Base-by-base conservation (phyloP, 2,797 vertebrate genomes). In the Neostethus bicornis region DNA sequence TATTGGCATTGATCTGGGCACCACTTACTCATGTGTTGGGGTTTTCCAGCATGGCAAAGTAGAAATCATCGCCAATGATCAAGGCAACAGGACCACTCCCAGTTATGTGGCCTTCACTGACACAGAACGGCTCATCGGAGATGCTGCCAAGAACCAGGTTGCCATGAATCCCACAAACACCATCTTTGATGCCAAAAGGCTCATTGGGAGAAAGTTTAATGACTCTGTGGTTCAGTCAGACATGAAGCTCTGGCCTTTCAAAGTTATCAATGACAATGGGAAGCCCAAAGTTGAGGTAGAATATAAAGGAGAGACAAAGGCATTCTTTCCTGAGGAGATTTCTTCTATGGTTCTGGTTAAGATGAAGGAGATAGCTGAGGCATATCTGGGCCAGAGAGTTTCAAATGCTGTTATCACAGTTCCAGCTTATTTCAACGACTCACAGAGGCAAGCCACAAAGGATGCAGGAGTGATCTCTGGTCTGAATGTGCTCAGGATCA, bases 181-280 rank as follows among this genome's bases (percentile, higher is more conserved):
- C n/a, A 82, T 96, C 73, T 97, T 97, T 1, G 95, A 97, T 4
- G 95, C 95, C 73, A 98, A 97, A 50, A 84, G 95, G 3, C 92
- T 97, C 54, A 98, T 97, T 0, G 94, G 95, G 24, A 93, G 95
- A 49, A 96, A 93, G 68, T 96, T 92, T 0, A 91, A 90, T 0
- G 94, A 97, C 44, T 23, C 87, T 1, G 85, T 94, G 0, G 94
- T 97, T 78, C 95, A 96, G 85, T 86, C 93, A 0, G 95, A 98
- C 64, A 95, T 96, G 92, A 97, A 96, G 77, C 94, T 95, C 62
- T 97, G 96, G 95, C 95, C 95, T 4, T 98, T 96, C 84, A 90
- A 92, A 1, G 95, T 98, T 68, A 90, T 96, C 72, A 93, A 66
- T 0, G 94, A 96, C 45, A 56, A 77, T 0, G 92, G 92, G 38